Percentiles rank a stretch among this genome's conserved stretches.
Conservation (phyloP, 2,113 vertebrate species). For the Machaerirhynchus nigripectus region DNA sequence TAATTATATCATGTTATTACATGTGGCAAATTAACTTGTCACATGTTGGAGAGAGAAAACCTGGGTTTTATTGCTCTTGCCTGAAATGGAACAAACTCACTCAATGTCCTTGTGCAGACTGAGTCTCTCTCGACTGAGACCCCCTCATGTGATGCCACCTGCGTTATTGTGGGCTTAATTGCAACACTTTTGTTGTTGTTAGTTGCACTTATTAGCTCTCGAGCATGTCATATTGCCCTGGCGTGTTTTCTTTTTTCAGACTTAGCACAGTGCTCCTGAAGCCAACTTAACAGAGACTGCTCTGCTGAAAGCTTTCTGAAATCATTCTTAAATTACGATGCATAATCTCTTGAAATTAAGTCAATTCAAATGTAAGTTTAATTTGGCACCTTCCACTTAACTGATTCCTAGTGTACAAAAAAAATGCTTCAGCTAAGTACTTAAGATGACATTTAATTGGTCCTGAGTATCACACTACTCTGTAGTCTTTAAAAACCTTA, state of each 20-base stretch:
- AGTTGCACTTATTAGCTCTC: slow-evolving; percentile 14
- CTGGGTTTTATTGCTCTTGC: not conserved
- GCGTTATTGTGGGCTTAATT: slow-evolving; percentile 34
- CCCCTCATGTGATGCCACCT: slow-evolving; percentile 19
- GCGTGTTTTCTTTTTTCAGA: not conserved
- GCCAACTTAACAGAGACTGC: not conserved
- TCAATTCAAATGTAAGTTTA: slow-evolving; percentile 46
- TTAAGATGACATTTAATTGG: slow-evolving; percentile 62
- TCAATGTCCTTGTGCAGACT: not conserved
- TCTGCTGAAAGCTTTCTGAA: slow-evolving; percentile 44
- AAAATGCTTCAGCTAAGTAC: slow-evolving; percentile 22
- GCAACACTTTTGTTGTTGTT: slow-evolving; percentile 8
- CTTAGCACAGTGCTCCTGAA: not conserved
- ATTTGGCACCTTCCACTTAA: slow-evolving; percentile 63
- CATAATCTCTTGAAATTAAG: slow-evolving; percentile 59
- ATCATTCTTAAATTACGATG: not conserved
- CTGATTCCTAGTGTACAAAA: slow-evolving; percentile 27
- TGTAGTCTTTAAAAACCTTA: slow-evolving; percentile 43
- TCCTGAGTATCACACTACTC: slow-evolving; percentile 6
- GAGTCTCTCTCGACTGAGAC: not conserved
- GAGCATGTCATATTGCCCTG: not conserved
- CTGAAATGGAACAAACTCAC: slow-evolving; percentile 6
- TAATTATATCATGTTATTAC: not conserved
- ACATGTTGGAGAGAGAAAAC: not conserved
- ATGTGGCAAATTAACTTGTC: slow-evolving; percentile 21